phyloP scores from a whole-genome alignment of 2,797 vertebrate genomes.

The Crenuchus spilurus region DNA sequence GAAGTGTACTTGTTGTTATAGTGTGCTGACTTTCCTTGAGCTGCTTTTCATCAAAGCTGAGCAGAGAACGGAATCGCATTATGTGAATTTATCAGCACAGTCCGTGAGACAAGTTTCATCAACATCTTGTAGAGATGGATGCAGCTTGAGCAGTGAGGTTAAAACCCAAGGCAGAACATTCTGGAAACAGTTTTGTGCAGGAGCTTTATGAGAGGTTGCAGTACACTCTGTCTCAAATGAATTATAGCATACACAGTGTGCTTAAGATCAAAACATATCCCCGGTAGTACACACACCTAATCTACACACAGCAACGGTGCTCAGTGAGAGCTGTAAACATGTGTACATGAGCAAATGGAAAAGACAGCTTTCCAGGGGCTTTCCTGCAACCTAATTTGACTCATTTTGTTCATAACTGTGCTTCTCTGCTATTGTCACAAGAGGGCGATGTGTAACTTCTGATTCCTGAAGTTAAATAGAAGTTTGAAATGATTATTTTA shows the following conservation, averaged over 20 bases:
- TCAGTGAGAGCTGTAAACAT: slow-evolving; percentile 20
- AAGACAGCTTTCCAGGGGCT: slow-evolving; percentile 32
- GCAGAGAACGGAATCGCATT: neutral
- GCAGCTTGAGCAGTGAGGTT: neutral
- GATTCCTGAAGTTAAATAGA: slow-evolving; percentile 2
- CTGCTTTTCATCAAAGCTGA: neutral
- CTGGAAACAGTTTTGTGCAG: neutral
- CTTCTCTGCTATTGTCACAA: slow-evolving; percentile 24
- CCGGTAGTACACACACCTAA: too few relatives aligned
- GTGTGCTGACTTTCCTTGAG: neutral
- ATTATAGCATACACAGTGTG: neutral
- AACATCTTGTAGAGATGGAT: neutral
- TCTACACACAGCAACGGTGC: neutral
- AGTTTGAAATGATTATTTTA: too few relatives aligned
- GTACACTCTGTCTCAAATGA: neutral
- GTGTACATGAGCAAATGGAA: slow-evolving; percentile 49
- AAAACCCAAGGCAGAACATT: neutral
- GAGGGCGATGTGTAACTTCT: slow-evolving; percentile 19
- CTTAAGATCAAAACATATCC: neutral
- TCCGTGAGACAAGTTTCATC: neutral
- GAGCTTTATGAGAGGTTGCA: neutral
- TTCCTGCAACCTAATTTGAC: slow-evolving; percentile 26
- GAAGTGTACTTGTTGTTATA: neutral
- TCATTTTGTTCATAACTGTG: neutral
- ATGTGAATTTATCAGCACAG: neutral